Evolutionary conservation across 2,888 invertebrate species (phyloP), one percentile per base, ranked within the genome.

Genomic region (Phalangium opilio): DNA sequence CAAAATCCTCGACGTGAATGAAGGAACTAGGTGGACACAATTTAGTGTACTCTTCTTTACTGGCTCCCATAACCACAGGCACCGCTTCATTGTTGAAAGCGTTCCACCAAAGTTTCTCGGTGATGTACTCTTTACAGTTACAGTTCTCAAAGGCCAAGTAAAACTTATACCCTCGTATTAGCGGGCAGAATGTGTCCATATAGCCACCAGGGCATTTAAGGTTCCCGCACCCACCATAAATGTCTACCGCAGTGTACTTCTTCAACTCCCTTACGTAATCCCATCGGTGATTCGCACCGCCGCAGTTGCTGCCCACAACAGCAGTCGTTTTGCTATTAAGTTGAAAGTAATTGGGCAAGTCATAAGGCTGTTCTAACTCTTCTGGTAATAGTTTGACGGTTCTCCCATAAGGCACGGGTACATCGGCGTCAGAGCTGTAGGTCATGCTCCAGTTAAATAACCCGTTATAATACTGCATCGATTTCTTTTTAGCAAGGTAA

Each of bases 101-200:
- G 55, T 79, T 72, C 70, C 77, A 75, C 65, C 75, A 81, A 1
- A 74, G 56, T 61, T 81, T 81, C 59, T 81, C 81, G 0, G 79
- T 80, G 41, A 81, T 63, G 57, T 81, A 81, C 59, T 80, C 76
- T 4, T 68, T 67, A 59, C 81, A 81, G 55, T 75, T 73, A 0
- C 77, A 73, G 59, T 80, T 81, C 63, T 81, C 81, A 53, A 81
- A 74, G 1, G 78, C 73, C 38, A 81, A 62, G 58, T 80, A 79
- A 61, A 81, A 81, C 56, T 77, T 68, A 62, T 80, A 81, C 8
- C 70, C 57, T 1, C 69, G 63, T 38, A 79, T 63, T 4, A 63
- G 54, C 2, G 67, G 62, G 55, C 81, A 81, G 60, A 80, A 78
- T 1, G 63, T 59, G n/a, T n/a, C n/a, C 54, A 54, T 64, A 54